These are phyloP conservation scores for Autographa pulchrina DNA, from an alignment of 2,888 invertebrate species.

Conservation along the genomic window DNA sequence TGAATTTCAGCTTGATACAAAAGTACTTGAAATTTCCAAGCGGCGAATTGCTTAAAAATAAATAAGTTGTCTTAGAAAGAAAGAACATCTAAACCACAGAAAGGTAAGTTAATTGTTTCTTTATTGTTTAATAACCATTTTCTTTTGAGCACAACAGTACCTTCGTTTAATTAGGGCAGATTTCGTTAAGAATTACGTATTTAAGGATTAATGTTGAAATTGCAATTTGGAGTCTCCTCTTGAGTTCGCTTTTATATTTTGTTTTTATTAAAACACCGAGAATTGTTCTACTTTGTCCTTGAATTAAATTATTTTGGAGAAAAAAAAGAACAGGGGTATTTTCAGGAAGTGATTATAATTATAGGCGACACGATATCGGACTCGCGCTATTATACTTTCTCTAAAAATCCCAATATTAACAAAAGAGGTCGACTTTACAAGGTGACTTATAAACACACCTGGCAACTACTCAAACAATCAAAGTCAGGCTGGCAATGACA, in stretches of 20 bases:
- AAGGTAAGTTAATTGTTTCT: constrained; percentile 45
- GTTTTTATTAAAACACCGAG: constrained; percentile 12
- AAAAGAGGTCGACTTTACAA: neutral
- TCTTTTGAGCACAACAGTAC: constrained; percentile 31
- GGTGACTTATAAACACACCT: neutral
- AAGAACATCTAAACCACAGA: constrained; percentile 1
- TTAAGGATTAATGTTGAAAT: constrained; percentile 55
- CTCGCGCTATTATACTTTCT: neutral
- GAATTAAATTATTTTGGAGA: neutral
- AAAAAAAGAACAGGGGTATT: neutral
- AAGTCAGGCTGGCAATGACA: neutral
- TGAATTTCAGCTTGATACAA: neutral
- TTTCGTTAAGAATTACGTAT: constrained; percentile 42
- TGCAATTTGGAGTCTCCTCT: constrained; percentile 42
- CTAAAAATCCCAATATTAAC: neutral
- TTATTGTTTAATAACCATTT: constrained; percentile 51
- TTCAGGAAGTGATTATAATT: neutral
- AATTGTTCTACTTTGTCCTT: constrained; percentile 5
- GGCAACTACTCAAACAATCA: constrained; percentile 1
- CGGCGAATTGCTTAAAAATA: neutral
- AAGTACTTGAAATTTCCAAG: neutral
- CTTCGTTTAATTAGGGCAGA: constrained; percentile 56
- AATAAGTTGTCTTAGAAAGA: neutral
- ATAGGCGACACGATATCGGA: neutral
- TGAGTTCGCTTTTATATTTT: constrained; percentile 24